Evolutionary conservation across 2,113 vertebrate species (phyloP), one percentile per base, ranked within the genome.

Genomic region (Saccopteryx bilineata): DNA sequence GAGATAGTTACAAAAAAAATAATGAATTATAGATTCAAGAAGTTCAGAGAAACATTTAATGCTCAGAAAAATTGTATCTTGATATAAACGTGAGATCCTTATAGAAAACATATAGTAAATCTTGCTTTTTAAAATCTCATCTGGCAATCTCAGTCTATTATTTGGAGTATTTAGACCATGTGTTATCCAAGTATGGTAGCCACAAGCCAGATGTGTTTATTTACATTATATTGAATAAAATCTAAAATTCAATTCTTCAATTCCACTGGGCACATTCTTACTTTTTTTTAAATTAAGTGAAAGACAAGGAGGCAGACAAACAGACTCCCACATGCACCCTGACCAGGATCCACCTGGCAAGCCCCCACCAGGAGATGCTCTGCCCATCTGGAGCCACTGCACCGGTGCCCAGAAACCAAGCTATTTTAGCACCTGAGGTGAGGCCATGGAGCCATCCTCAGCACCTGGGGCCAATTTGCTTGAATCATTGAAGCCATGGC

Each of bases 1-100:
- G 33, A 88, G 33, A 33, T 66, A 90, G 26, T 61, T 76, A 91
- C 19, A 88, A 91, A 87, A 86, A 39, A 78, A 93, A 89, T n/a
- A 93, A 86, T 15, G 69, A 87, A 91, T 83, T 54, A 75, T 1
- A 84, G 12, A 79, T n/a, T 4, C 5, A 78, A 68, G 75, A 61
- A 76, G 23, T 71, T 81, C 69, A 75, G 60, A 83, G 68, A 89
- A 89, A 82, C 39, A n/a, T 72, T 24, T 19, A 82, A 65, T 83
- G 61, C 23, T 75, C 78, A 58, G 56, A 91, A 50, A 90, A 87
- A 56, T 15, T 80, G 0, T 63, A 74, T 46, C 31, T 60, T 71
- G 39, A 80, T 26, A 74, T n/a, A 74, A 66, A 86, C 61, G 52
- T 6, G 48, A 68, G 11, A 3, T 71, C 28, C 54, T 75, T 71